Percentiles rank a stretch among this genome's conserved stretches.
phyloP scores from a whole-genome alignment of 2,113 vertebrate species.

The Madoqua kirkii region DNA sequence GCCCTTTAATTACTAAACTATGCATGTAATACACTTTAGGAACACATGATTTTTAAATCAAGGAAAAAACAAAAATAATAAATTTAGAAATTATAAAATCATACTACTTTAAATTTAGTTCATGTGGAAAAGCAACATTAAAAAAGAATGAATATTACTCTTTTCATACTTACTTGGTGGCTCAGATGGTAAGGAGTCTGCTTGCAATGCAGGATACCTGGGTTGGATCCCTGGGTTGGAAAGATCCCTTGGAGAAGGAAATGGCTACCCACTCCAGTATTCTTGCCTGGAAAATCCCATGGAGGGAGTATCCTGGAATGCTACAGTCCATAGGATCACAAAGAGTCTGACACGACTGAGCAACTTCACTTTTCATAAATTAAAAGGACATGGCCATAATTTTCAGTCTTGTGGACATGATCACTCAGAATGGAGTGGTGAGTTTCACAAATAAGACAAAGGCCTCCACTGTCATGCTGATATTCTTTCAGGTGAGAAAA shows the following conservation, averaged over 20 bases:
- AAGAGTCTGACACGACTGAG: not conserved
- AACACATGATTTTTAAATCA: not conserved
- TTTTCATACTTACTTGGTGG: not conserved
- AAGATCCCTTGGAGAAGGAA: not conserved
- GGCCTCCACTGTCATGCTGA: not conserved
- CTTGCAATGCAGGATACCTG: accelerated
- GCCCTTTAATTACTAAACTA: not conserved
- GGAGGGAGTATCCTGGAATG: not conserved
- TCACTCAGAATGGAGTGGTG: not conserved
- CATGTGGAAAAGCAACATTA: not conserved
- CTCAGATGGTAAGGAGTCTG: not conserved
- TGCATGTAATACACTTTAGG: not conserved
- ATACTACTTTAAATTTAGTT: not conserved
- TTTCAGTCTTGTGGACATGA: not conserved
- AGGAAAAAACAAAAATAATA: not conserved
- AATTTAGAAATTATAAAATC: not conserved
- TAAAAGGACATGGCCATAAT: not conserved
- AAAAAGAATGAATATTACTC: not conserved
- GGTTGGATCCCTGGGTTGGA: not conserved
- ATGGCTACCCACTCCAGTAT: not conserved
- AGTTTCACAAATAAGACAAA: constrained; percentile 10
- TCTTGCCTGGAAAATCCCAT: not conserved
- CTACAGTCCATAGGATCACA: not conserved
- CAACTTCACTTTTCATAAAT: not conserved
- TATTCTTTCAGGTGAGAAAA: not conserved